Evolutionary conservation across 2,888 invertebrate genomes (phyloP), one percentile per base, ranked within the genome.

Genomic region (Idaea biselata): DNA sequence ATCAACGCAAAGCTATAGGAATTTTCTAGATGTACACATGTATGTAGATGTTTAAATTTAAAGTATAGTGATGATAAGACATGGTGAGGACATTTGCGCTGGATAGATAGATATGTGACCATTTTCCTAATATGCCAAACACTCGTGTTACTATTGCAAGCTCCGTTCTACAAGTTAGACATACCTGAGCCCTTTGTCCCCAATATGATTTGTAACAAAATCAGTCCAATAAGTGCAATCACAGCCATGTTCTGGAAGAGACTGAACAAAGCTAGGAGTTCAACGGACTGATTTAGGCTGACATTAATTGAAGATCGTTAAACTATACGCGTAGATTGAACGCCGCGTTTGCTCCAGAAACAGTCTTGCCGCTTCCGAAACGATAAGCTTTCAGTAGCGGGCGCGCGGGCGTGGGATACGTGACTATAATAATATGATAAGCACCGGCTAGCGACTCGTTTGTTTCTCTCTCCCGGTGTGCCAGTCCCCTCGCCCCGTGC

Each of bases 261-360:
- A 67, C 80, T 79, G 73, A 65, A 68, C 60, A 69, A 63, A 68
- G 60, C 25, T 68, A 63, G 60, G 72, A 70, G 84, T 82, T 83
- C 79, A 82, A 80, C 74, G 80, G 74, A 79, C 84, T 44, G 44
- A 44, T 44, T 44, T 44, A 44, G 44, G 44, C 44, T 44, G 66
- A 68, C 73, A 73, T 78, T 72, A 79, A 82, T 74, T 73, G 71
- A 63, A 67, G 62, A 78, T 82, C 79, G 79, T 82, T 77, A 82
- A 80, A 78, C 74, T 72, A 73, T 73, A 69, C 75, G 72, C 73
- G 74, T 72, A 77, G 78, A 77, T 75, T 79, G 76, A 75, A 79
- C 78, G 76, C 77, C 74, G 73, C 73, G 69, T 68, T 76, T 79
- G 87, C 73, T 81, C 84, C 76, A 83, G 81, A 82, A 86, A 83